Evolutionary conservation across 2,888 invertebrate genomes (phyloP), one percentile per base, ranked within the genome.

Genomic region (Andrena haemorrhoa): DNA sequence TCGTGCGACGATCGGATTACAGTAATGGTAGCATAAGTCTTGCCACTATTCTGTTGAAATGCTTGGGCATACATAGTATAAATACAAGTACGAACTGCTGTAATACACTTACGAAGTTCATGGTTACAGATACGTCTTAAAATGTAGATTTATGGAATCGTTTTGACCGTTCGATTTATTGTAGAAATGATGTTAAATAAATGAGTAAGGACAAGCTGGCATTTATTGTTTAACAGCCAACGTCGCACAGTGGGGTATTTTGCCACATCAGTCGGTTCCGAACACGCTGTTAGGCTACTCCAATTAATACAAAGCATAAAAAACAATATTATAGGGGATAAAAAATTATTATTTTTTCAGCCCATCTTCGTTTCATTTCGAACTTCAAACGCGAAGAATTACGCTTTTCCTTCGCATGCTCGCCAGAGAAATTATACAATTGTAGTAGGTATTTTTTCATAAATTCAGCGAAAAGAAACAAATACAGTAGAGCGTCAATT

Each of bases 121-220:
- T 63, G 65, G 71, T 88, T 85, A 78, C 20, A 69, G 74, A 78
- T 82, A 75, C 81, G 71, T 86, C 75, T 82, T 86, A 75, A 83
- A 79, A 84, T 74, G 82, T 89, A 90, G 83, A 85, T 86, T 86
- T 89, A 89, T 81, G 83, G 61, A 83, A 87, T 82, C 87, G 84
- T 90, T 89, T 88, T 68, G 82, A 87, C 68, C 72, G 75, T 88
- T 85, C 79, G 68, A 88, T 80, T 79, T 83, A 87, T 82, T 88
- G 87, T 89, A 87, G 86, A 88, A 75, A 84, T 68, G 75, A 84
- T 86, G 88, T 89, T 89, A 86, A 89, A 89, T 89, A 89, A 89
- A 89, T 84, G 80, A 79, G 60, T 89, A 86, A 88, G 76, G 47
- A 79, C 68, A 80, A 84, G 56, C 49, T 33, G 75, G 35, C n/a